Percentiles rank a stretch among this genome's conserved stretches.
Evolutionary conservation across 2,888 invertebrate species (phyloP).

Genomic region (Cactoblastis cactorum): DNA sequence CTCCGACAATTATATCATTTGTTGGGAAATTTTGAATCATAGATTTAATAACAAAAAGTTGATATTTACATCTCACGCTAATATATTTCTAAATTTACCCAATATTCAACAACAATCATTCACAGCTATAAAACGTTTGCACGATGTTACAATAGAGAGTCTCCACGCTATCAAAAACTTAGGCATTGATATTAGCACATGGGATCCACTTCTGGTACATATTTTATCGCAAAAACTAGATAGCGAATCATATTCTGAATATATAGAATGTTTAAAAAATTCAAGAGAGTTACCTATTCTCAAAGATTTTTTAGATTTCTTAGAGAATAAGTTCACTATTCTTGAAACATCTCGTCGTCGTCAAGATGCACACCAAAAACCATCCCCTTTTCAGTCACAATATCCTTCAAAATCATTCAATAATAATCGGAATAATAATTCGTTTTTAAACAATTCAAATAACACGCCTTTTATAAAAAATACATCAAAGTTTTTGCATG

Average conservation of each 20-base stretch:
- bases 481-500: slow-evolving; percentile 9
- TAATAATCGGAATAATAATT: too few species aligned
- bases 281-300: slow-evolving; percentile 17
- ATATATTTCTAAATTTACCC: not conserved
- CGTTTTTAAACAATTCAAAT: too few species aligned
- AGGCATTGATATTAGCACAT: too few species aligned
- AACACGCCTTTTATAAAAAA: too few species aligned
- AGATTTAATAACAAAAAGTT: not conserved
- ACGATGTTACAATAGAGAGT: too few species aligned
- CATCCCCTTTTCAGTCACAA: too few species aligned
- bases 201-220: slow-evolving; percentile 22
- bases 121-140: too few species aligned
- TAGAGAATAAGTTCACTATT: slow-evolving; percentile 20
- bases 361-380: too few species aligned
- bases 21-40: not conserved
- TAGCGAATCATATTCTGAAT: slow-evolving; percentile 18
- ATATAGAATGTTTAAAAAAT: slow-evolving; percentile 16
- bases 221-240: slow-evolving; percentile 23
- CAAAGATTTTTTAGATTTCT: slow-evolving; percentile 18
- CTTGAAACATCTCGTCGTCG: slow-evolving; percentile 18
- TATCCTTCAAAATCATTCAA: too few species aligned
- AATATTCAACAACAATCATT: not conserved
- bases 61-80: not conserved
- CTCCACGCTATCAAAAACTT: too few species aligned
- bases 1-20: not conserved